These are phyloP conservation scores for Danaus chrysippus DNA, from an alignment of 2,888 invertebrate genomes.

Conservation along the genomic window DNA sequence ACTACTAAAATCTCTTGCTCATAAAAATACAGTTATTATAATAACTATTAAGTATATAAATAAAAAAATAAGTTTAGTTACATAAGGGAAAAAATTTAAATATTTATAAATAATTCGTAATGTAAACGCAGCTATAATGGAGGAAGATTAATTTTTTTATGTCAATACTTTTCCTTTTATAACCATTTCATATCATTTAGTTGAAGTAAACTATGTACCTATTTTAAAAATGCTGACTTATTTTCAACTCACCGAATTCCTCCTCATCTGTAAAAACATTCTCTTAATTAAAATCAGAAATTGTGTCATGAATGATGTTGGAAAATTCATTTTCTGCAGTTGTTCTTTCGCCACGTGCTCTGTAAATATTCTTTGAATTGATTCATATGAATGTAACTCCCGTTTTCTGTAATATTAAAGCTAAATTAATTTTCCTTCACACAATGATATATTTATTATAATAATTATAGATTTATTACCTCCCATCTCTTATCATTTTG, in stretches of 20 bases:
- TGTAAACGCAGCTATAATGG: too few relatives aligned
- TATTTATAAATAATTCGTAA: too few relatives aligned
- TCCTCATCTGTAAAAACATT: conserved; percentile 75
- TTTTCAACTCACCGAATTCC: conserved; percentile 70
- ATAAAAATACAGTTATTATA: too few relatives aligned
- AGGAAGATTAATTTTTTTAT: too few relatives aligned
- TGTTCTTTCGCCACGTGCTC: conserved; percentile 69
- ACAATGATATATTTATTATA: neutral
- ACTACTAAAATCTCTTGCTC: too few relatives aligned
- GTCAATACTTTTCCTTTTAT: too few relatives aligned
- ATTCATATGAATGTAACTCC: conserved; percentile 66
- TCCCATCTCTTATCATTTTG: conserved; percentile 58
- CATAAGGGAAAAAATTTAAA: too few relatives aligned
- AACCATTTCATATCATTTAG: too few relatives aligned
- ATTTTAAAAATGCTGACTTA: neutral
- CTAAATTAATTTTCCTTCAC: neutral
- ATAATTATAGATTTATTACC: conserved; percentile 37
- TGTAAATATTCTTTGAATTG: conserved; percentile 65
- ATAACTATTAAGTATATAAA: too few relatives aligned
- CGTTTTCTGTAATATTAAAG: conserved; percentile 50
- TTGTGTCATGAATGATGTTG: conserved; percentile 76
- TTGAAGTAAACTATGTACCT: too few relatives aligned
- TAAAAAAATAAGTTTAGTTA: too few relatives aligned
- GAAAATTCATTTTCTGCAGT: conserved; percentile 67
- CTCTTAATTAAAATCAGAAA: conserved; percentile 72